Base-by-base conservation (phyloP, 1,140 invertebrate species). In the Hormaphis cornu region DNA sequence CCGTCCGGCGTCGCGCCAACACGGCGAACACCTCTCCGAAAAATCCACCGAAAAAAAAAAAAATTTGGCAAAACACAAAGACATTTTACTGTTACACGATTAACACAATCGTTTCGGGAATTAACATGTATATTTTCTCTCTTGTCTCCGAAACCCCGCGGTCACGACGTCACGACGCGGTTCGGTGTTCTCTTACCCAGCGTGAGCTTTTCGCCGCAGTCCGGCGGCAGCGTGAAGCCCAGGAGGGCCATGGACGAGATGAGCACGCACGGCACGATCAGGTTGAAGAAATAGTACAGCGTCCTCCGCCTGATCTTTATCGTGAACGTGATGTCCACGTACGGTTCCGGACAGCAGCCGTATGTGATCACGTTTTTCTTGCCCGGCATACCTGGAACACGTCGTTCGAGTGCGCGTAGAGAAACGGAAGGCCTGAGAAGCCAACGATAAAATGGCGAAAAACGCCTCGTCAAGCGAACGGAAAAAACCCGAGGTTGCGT, bases 201-300 rank as follows among this genome's bases (percentile, higher is more conserved):
- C 70, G 95, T 97, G 74, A 99, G 85, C 82, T 99, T 99, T 81
- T 99, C 97, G 74, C 97, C 96, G 46, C 95, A 98, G 77, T 98
- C 95, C 33, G 96, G 95, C 63, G 97, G 96, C 75, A 99, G 82
- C 53, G 95, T 96, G 82, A 99, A 99, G 37, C 95, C 95, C 74
- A 99, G 82, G 70, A 98, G 85, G 56, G 96, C 96, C 91, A 99
- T 95, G 70, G 94, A 96, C 70, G 95, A 95, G 76, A 98, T 95
- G 76, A 98, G 86, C 70, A 98, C 93, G 81, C 96, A 98, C 70
- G 97, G 97, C 75, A 98, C 94, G 78, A 99, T 98, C 75, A 99
- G 85, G 83, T 99, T 99, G 86, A 98, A 98, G 81, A 97, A 97
- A 83, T 98, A 99, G 82, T 98, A 99, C 70, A 98, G 84, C 26